Evolutionary conservation across 2,797 vertebrate species (phyloP), one percentile per base, ranked within the genome.

Genomic region (Ceyx erithaca): DNA sequence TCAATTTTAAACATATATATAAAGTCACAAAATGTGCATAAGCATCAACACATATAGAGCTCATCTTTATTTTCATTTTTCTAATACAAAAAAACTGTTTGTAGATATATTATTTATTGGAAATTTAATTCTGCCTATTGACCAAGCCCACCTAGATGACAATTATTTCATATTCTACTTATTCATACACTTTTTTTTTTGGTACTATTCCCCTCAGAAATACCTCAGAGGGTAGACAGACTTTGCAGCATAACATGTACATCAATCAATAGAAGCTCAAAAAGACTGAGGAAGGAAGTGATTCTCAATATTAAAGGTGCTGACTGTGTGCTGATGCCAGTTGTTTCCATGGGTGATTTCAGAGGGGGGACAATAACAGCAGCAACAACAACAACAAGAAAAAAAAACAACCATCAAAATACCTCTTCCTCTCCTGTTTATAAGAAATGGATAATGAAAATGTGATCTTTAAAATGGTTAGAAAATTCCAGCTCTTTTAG

Each of bases 61-160:
- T 71, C 7, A 59, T n/a, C 4, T 45, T 52, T 49, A 19, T 21
- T 35, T 78, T 59, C 1, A 10, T 20, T 9, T 72, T 86, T 55
- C 15, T 31, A 54, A 20, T 2, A n/a, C 30, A 52, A 51, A 20
- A 52, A 51, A 20, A 16, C 14, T 61, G 68, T n/a, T 64, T 72
- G 49, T 25, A 5, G 55, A 26, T 33, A 7, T 3, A 41, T 9
- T 37, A 43, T 70, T 84, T 75, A 52, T 45, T 59, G 6, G 4
- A 61, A 72, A 61, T 1, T 79, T 68, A 79, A 43, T 55, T 61
- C 25, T 91, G 0, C 0, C 5, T 46, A 8, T 40, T 26, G 11
- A 20, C 4, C 14, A 48, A 1, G 0, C 2, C 30, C 11, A 71
- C 7, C 21, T 59, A 9, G 7, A n/a, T 0, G 0, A 1, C 14